Evolutionary conservation across 30 jellyfish, hydroid and myxozoan species (phyloP), one percentile per base, ranked within the genome.

Genomic region (Sanderia malayensis): DNA sequence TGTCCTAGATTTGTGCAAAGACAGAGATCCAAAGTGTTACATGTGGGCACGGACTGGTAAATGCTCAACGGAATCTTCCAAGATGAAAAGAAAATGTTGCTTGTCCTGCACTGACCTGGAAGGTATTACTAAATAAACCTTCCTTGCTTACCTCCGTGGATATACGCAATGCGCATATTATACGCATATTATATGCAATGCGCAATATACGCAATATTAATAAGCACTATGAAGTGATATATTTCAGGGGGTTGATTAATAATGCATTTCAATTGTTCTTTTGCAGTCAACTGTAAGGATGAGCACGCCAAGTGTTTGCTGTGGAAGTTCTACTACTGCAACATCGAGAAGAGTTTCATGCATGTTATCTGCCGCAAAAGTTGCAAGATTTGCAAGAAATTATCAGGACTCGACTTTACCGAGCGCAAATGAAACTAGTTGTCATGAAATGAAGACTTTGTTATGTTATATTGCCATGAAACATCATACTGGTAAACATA

Each of bases 311-410:
- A 49, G 11, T 49, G 64, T 24, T 2, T 49, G 64, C 18, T 49
- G 64, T 49, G 64, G 64, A 49, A 49, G 24, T 11, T 4, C 24
- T 49, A 49, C 22, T 31, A 18, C 18, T 60, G 73, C 73, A 27
- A 25, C 46, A 31, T 53, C 53, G 49, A 60, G 20, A 27, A 27
- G 46, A 31, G 73, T 18, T 60, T 25, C 73, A 60, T 60, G 73
- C 46, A 60, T 31, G 73, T 60, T 21, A 60, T 25, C 53, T 60
- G 73, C 22, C 46, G 73, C 46, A 60, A 60, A 60, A 25, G 49
- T 19, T 60, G 73, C 73, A 60, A 60, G 20, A 13, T 60, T 25
- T 60, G 73, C 25, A 13, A 27, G 64, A 4, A 49, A 24, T 49
- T 49, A 49, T 11, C 8, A 19, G 64, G 64, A 4, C 64, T 49